Conservation (phyloP, 2,113 vertebrate genomes). For the Lampris incognitus region DNA sequence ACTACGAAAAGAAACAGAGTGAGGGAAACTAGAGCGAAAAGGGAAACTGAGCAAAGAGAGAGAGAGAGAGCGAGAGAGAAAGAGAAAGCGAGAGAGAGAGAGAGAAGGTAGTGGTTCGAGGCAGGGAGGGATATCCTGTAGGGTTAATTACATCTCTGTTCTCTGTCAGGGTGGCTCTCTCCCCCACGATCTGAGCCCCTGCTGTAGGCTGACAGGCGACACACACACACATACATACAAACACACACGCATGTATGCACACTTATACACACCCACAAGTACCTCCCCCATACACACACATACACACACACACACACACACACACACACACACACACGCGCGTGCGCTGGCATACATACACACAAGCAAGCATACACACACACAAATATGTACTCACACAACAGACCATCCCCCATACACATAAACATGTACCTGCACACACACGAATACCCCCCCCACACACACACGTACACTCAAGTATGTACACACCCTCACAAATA, state of each 20-base stretch:
- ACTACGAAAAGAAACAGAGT: background rate
- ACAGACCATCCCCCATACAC: background rate
- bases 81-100: constrained; percentile 11
- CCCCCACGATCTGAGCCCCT: constrained; percentile 62
- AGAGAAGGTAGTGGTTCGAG: background rate
- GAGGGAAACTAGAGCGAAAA: background rate
- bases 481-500: background rate
- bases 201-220: constrained; percentile 69
- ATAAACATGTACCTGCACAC: background rate
- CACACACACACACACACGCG: background rate
- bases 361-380: background rate
- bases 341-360: background rate
- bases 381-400: background rate
- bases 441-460: constrained; percentile 12
- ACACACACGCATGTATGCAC: constrained; percentile 1
- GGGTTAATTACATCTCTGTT: constrained; percentile 84
- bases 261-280: background rate
- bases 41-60: background rate
- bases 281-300: background rate
- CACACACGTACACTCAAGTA: constrained; percentile 17
- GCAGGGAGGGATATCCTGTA: constrained; percentile 62
- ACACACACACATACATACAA: constrained; percentile 48
- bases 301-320: background rate
- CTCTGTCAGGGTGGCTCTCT: constrained; percentile 72
- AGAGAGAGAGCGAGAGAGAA: constrained; percentile 15